phyloP scores from a whole-genome alignment of 1,140 invertebrate species.

The Pachypsylla venusta region DNA sequence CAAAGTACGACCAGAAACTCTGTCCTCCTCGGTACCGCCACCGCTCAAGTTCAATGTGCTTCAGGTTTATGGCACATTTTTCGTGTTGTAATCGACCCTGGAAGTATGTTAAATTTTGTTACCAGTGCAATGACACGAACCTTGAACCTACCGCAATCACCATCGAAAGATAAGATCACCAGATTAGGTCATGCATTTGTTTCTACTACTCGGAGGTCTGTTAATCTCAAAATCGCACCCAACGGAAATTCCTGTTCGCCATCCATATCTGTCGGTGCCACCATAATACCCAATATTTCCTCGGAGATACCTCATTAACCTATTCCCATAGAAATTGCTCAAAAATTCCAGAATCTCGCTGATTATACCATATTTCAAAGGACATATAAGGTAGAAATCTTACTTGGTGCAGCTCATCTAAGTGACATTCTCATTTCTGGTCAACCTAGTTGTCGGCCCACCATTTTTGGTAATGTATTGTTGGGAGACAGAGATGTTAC shows the following conservation, averaged over 20 bases:
- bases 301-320: background rate
- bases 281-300: background rate
- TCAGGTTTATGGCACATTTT: background rate
- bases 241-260: background rate
- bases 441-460: background rate
- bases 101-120: background rate
- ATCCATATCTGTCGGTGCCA: background rate
- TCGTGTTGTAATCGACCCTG: background rate
- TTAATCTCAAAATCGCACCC: background rate
- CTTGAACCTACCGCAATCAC: background rate
- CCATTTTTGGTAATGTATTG: slow-evolving; percentile 1
- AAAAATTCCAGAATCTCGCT: background rate
- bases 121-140: background rate
- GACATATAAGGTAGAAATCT: background rate
- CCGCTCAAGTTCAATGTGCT: background rate
- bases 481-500: background rate
- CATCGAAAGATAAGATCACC: background rate
- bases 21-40: background rate
- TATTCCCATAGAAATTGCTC: background rate
- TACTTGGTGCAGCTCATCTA: background rate
- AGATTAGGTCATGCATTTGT: background rate
- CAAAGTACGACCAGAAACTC: too few relatives aligned
- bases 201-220: background rate
- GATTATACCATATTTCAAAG: background rate
- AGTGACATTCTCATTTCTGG: background rate